Evolutionary conservation across 2,113 vertebrate genomes (phyloP).

Genomic region (Clupea harengus): DNA sequence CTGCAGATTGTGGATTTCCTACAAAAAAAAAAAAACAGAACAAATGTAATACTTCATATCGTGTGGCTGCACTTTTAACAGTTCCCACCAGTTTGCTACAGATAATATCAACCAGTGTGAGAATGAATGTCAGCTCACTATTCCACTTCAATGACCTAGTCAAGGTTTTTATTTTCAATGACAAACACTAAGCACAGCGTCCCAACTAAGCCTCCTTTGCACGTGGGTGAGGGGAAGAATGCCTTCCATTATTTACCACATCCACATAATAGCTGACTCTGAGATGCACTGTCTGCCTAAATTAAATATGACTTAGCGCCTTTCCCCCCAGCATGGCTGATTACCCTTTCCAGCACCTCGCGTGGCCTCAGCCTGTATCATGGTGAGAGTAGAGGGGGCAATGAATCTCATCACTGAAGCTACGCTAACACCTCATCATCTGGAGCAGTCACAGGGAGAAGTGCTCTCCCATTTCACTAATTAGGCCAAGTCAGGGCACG

Average conservation of each 20-base stretch:
- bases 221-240: background rate
- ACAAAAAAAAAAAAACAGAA: slow-evolving; percentile 24
- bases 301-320: background rate
- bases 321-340: background rate
- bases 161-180: background rate
- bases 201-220: background rate
- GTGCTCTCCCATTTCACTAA: background rate
- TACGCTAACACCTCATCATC: background rate
- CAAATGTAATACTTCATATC: background rate
- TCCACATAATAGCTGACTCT: background rate
- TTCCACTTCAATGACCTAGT: background rate
- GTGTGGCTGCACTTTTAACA: background rate
- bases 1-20: slow-evolving; percentile 89
- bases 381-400: background rate
- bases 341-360: background rate
- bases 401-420: background rate
- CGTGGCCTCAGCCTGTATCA: background rate
- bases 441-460: background rate
- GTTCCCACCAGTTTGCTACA: background rate
- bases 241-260: background rate
- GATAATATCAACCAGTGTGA: background rate
- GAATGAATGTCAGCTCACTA: background rate
- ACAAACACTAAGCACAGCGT: background rate
- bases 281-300: background rate
- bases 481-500: background rate